Conservation (phyloP, 2,797 vertebrate species). For the Urosaurus nigricauda region DNA sequence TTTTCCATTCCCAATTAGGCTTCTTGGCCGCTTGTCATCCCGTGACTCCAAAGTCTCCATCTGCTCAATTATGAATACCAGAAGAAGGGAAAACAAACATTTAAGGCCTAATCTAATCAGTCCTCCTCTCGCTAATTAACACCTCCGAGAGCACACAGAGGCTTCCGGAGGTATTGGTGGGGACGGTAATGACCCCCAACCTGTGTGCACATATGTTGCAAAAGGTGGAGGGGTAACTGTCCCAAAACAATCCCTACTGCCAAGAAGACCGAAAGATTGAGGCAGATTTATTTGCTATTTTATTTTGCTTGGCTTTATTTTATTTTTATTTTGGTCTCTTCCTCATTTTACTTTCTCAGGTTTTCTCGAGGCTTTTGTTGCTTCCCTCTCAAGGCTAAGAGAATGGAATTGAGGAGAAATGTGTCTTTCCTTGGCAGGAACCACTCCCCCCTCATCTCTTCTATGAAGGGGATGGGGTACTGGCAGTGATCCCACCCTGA, state of each 20-base stretch:
- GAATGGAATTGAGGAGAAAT: slow-evolving; percentile 1
- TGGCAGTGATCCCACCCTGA: slow-evolving; percentile 42
- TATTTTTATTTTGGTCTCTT: neutral
- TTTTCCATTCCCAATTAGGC: slow-evolving; percentile 46
- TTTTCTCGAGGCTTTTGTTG: slow-evolving; percentile 8
- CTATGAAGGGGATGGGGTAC: slow-evolving; percentile 33
- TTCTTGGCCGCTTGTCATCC: slow-evolving; percentile 29
- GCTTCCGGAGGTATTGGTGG: slow-evolving; percentile 69
- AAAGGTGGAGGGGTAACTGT: slow-evolving; percentile 42
- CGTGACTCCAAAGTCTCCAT: slow-evolving; percentile 54
- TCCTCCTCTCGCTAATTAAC: slow-evolving; percentile 78
- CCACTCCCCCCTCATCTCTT: neutral
- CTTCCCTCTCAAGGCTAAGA: neutral
- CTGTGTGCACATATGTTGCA: slow-evolving; percentile 66
- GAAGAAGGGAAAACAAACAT: slow-evolving; percentile 74
- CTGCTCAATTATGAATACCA: slow-evolving; percentile 69
- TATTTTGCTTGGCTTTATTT: neutral
- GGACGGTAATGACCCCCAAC: slow-evolving; percentile 73
- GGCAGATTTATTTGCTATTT: neutral
- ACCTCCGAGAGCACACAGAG: slow-evolving; percentile 74
- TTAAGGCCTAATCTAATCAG: slow-evolving; percentile 83
- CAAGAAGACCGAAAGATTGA: neutral
- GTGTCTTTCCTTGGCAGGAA: slow-evolving; percentile 19
- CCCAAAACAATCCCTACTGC: slow-evolving; percentile 24
- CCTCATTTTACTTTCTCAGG: neutral